Evolutionary conservation across 2,888 invertebrate species (phyloP), one percentile per base, ranked within the genome.

Genomic region (Bimastos eiseni): DNA sequence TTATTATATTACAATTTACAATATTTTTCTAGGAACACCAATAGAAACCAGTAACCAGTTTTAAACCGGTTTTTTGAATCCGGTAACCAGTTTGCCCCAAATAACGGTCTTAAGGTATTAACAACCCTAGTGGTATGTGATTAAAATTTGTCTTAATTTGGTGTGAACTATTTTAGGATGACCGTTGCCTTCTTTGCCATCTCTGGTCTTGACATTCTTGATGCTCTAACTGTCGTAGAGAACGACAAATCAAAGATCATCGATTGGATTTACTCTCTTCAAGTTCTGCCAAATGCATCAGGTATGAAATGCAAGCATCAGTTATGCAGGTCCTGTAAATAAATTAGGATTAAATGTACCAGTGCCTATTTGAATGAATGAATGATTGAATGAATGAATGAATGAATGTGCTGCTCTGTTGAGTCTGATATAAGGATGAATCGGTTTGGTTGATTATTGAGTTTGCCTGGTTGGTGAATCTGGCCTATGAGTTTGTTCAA

Each of bases 191-290:
- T 97, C 95, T 99, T 98, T 95, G 97, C 98, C n/a, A 96, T 99
- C 90, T 97, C 98, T 70, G 98, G 98, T 11, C 95, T 99, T 93
- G 99, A 99, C 96, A 96, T 99, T 37, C 96, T 99, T 11, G 96
- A 97, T 92, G 96, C 97, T n/a, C 95, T 98, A 91, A 96, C 97
- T 93, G 95, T 96, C 90, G 95, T 98, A 89, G 95, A 97, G 90
- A 96, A 96, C 93, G 95, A 96, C 19, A 89, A 88, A 83, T 91
- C 96, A 91, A 96, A 96, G 91, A 97, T 98, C 83, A 97, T 98
- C 92, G 97, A 98, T 91, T 99, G 98, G 98, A 97, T 99, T 91
- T 99, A 99, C 95, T 96, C 97, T 44, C 96, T 98, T 37, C 98
- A 98, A 96, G 96, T 98, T 21, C 96, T 96, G 89, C 97, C 97